These are phyloP conservation scores for Phoxinus dragarum DNA, from an alignment of 2,797 vertebrate genomes.

Conservation along the genomic window DNA sequence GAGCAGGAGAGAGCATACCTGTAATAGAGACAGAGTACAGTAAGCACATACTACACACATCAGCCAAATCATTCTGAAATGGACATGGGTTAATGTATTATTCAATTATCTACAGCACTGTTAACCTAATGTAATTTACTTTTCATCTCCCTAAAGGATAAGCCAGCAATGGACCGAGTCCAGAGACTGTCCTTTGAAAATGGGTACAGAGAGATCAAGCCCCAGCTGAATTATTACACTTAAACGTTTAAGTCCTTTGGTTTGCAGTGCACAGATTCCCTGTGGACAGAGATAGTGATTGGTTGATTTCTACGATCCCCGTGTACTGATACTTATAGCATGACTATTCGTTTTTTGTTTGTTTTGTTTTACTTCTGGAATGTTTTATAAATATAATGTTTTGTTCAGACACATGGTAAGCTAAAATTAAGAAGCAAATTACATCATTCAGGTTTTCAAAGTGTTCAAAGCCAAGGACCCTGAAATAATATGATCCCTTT, in stretches of 20 bases:
- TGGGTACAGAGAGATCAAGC: not conserved
- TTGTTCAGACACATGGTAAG: not conserved
- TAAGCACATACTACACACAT: not conserved
- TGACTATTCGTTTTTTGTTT: constrained; percentile 1
- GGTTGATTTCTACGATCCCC: not conserved
- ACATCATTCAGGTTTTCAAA: not conserved
- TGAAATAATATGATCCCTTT: not conserved
- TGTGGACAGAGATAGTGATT: not conserved
- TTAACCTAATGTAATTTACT: not conserved
- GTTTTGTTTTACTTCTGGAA: not conserved
- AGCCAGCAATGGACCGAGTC: not conserved
- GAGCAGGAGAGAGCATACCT: constrained; percentile 58
- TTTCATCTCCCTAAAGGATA: constrained; percentile 5
- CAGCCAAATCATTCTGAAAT: not conserved
- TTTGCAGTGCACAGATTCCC: constrained; percentile 19
- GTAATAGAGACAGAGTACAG: not conserved
- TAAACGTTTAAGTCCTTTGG: not conserved
- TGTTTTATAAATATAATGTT: not conserved
- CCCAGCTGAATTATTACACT: not conserved
- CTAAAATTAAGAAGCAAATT: not conserved
- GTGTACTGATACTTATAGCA: not conserved
- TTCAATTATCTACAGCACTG: not conserved
- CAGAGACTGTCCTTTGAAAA: constrained; percentile 28
- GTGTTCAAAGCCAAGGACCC: not conserved
- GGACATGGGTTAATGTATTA: not conserved